Percentiles rank a stretch among this genome's conserved stretches.
phyloP scores from a whole-genome alignment of 2,113 vertebrate species.

The Sinocyclocheilus maitianheensis region DNA sequence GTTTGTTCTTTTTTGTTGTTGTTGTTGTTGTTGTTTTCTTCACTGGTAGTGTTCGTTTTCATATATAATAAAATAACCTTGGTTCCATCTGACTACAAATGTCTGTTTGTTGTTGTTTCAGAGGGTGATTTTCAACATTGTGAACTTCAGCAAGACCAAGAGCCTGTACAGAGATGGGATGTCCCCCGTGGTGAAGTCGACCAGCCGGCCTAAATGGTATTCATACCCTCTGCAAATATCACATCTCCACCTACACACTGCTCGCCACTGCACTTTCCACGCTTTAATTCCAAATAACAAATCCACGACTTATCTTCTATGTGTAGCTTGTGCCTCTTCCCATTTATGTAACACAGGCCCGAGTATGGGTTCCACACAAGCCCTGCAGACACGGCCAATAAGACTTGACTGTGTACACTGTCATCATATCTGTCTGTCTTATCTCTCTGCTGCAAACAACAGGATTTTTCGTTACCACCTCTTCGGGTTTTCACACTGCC shows the following conservation, averaged over 20 bases:
- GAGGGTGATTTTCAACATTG: slow-evolving; percentile 97
- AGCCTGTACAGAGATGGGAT: slow-evolving; percentile 98
- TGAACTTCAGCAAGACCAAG: slow-evolving; percentile 99
- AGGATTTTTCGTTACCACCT: slow-evolving; percentile 20
- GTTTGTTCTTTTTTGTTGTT: background rate
- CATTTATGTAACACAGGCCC: background rate
- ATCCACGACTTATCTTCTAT: slow-evolving; percentile 19
- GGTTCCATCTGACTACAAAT: background rate
- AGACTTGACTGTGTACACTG: slow-evolving; percentile 17
- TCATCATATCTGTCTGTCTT: slow-evolving; percentile 5
- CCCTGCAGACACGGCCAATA: slow-evolving; percentile 11
- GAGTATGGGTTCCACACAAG: background rate
- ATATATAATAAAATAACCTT: background rate
- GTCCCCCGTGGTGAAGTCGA: slow-evolving; percentile 96
- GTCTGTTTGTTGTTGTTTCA: slow-evolving; percentile 69
- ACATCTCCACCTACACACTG: slow-evolving; percentile 6
- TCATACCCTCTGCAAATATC: slow-evolving; percentile 43
- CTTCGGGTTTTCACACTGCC: slow-evolving; percentile 19
- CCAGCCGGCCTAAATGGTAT: slow-evolving; percentile 94
- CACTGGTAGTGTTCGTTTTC: background rate
- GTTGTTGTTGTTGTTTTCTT: background rate
- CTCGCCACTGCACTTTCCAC: background rate
- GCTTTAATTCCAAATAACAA: slow-evolving; percentile 29
- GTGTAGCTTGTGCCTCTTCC: background rate
- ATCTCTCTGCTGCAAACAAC: slow-evolving; percentile 28